Evolutionary conservation across 2,888 invertebrate genomes (phyloP), one percentile per base, ranked within the genome.

Genomic region (Limenitis camilla): DNA sequence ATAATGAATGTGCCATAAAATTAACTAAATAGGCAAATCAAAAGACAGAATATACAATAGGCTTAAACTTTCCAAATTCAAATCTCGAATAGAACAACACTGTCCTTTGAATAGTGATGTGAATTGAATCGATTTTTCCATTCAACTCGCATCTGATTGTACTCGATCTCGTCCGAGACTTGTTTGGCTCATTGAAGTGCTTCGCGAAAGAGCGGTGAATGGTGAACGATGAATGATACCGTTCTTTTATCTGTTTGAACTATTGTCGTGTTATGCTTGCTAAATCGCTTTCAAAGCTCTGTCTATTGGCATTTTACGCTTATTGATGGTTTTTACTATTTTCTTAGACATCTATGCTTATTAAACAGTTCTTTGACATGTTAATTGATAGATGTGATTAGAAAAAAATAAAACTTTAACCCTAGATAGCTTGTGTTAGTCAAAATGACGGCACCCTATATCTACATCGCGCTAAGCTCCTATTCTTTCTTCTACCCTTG

Each of bases 91-190:
- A 72, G 66, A 68, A 71, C 72, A 74, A 72, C 72, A 74, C 67
- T 68, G 69, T 63, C 69, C 69, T 67, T 70, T 71, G 69, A 70
- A 72, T 71, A 75, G 75, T 73, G 73, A 75, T 68, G 72, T 63
- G 72, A 72, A 58, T 71, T 65, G 68, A 69, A 77, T 78, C 75
- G 78, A 78, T 79, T 78, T 76, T 74, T 77, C 72, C 71, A 75
- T 74, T 74, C 75, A 76, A 74, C 70, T 74, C 71, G 68, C 35
- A 76, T 76, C 69, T 68, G 72, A 77, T 78, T 74, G 74, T 71
- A 62, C 65, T 65, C 67, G 66, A 65, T 72, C 65, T 66, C 62
- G 65, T 67, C 61, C 64, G 63, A 61, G 66, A 49, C 58, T 58
- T 56, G 56, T 56, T 58, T 49, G 61, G 52, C 46, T 52, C 53